Evolutionary conservation across 2,113 vertebrate species (phyloP).

Genomic region (Ornithorhynchus anatinus): DNA sequence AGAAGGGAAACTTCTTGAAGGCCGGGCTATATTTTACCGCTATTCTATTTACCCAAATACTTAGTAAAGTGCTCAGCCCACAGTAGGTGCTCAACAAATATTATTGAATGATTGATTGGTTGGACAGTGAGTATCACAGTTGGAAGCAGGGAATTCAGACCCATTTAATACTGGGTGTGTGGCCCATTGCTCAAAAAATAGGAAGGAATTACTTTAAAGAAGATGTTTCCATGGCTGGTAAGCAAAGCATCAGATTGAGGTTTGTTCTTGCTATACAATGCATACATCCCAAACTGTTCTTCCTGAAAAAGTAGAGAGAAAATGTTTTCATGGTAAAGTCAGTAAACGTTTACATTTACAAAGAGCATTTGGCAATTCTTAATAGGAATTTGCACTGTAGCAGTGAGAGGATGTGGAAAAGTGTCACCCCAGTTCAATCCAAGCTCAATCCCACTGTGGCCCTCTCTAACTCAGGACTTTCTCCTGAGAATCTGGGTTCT

Average conservation of each 20-base stretch:
- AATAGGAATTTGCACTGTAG: neutral
- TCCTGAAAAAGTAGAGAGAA: constrained; percentile 73
- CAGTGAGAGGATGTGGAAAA: neutral
- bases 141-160: neutral
- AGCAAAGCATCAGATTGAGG: constrained; percentile 80
- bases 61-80: no score
- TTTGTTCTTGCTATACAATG: constrained; percentile 89
- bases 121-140: no score
- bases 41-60: no score
- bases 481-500: neutral
- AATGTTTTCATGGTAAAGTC: neutral
- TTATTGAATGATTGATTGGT: no score
- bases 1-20: neutral
- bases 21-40: no score
- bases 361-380: neutral
- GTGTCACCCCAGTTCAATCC: neutral
- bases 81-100: no score
- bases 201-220: constrained; percentile 78
- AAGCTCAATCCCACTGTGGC: neutral
- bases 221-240: constrained; percentile 78
- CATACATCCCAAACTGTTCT: constrained; percentile 86
- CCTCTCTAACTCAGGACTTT: neutral
- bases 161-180: neutral
- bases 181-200: neutral
- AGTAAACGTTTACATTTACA: neutral